Evolutionary conservation across 2,113 vertebrate species (phyloP).

Genomic region (Galeopterus variegatus): DNA sequence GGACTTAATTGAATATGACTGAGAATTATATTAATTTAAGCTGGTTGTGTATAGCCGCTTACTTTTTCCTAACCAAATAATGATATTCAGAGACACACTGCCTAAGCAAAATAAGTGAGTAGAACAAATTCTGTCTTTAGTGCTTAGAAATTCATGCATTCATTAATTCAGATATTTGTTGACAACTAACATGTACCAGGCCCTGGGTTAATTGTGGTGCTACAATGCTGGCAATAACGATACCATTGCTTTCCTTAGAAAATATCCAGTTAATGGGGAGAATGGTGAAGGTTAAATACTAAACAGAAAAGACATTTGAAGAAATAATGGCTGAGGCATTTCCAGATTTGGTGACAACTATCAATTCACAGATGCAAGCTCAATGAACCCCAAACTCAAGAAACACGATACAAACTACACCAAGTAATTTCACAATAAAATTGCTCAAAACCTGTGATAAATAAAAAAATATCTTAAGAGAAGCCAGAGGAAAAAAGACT

Average conservation of each 20-base stretch:
- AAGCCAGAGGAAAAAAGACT: neutral
- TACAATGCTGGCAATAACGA: neutral
- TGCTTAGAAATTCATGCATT: neutral
- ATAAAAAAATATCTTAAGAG: neutral
- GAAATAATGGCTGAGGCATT: neutral
- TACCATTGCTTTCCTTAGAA: neutral
- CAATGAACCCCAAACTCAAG: neutral
- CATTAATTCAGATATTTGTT: slow-evolving; percentile 9
- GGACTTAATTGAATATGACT: neutral
- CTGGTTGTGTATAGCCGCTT: neutral
- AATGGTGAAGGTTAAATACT: neutral
- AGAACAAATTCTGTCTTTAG: neutral
- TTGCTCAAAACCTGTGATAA: neutral
- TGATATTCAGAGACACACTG: neutral
- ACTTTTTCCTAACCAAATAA: neutral
- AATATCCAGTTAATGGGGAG: neutral
- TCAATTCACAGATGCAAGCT: neutral
- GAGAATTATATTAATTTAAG: slow-evolving; percentile 26
- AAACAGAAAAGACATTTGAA: neutral
- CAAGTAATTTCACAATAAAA: neutral
- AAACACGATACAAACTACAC: neutral
- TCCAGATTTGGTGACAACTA: slow-evolving; percentile 13
- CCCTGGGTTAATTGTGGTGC: neutral
- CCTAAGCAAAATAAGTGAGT: neutral
- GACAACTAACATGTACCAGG: neutral